Evolutionary conservation across 1,140 invertebrate genomes (phyloP), one percentile per base, ranked within the genome.

Genomic region (Apis florea): DNA sequence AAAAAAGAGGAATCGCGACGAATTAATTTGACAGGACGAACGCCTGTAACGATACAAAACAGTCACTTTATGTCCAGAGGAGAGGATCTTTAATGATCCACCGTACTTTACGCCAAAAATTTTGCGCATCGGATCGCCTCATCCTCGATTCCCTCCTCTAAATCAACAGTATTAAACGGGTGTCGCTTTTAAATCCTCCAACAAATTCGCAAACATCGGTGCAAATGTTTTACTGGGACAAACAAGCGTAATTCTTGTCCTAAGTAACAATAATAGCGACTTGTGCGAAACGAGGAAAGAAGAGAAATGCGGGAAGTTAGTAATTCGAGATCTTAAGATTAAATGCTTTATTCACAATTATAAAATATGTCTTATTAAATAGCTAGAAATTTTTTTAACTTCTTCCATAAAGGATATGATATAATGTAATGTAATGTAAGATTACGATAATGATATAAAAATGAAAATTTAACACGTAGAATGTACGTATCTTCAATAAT

Each of bases 21-120:
- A 72, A 73, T 79, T 79, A 73, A 79, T 79, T 72, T 79, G 69
- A 79, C 78, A n/a, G 69, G 15, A 64, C 47, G 61, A 67, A 67
- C 71, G 24, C 26, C 24, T 5, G 54, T 75, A 81, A 81, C 63
- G 79, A 81, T 66, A 31, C 21, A 24, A 53, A 66, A 21, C 63
- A 51, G 79, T 19, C 71, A 19, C 21, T 81, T 81, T 59, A 59
- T 63, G 70, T 80, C 61, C 51, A 26, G 31, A 10, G 51, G 13
- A 47, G 56, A 74, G 17, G 11, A 59, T 19, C 51, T 24, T n/a
- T 53, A 17, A 9, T 47, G 70, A 74, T 80, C 31, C 31, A 1
- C 21, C 4, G 17, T 64, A 56, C 59, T 79, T 79, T 72, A 79
- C 64, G 69, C 51, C 51, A 64, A 79, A 40, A 79, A 72, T 63